phyloP scores from a whole-genome alignment of 1,140 invertebrate genomes.

The Stegodyphus mimosarum region DNA sequence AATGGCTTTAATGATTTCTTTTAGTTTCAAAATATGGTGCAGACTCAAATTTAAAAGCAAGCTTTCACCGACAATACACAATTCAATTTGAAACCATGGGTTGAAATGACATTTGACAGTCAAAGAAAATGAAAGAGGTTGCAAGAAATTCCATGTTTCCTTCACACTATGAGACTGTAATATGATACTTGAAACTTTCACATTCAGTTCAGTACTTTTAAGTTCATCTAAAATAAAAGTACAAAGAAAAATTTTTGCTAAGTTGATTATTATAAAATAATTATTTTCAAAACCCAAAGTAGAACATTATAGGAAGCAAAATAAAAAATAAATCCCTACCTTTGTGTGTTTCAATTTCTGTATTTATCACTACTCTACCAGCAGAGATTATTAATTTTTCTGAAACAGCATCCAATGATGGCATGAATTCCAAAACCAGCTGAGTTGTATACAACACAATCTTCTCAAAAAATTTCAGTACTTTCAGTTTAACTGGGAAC shows the following conservation, averaged over 20 bases:
- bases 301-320: background rate
- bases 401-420: background rate
- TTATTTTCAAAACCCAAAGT: background rate
- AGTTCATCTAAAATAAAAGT: constrained; percentile 15
- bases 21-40: constrained; percentile 17
- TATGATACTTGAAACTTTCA: constrained; percentile 13
- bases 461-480: constrained; percentile 11
- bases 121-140: constrained; percentile 25
- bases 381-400: constrained; percentile 23
- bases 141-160: constrained; percentile 28
- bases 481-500: background rate
- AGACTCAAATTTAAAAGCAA: constrained; percentile 32
- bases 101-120: constrained; percentile 8
- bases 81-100: constrained; percentile 37
- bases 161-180: background rate
- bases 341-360: constrained; percentile 21
- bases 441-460: constrained; percentile 16
- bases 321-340: constrained; percentile 7
- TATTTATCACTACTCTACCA: background rate
- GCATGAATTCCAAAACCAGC: constrained; percentile 19
- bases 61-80: constrained; percentile 13
- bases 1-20: constrained; percentile 5
- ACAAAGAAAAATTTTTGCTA: background rate
- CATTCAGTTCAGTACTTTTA: constrained; percentile 10
- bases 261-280: background rate